Base-by-base conservation (phyloP, 2,888 invertebrate species). In the Anticlea derivata region DNA sequence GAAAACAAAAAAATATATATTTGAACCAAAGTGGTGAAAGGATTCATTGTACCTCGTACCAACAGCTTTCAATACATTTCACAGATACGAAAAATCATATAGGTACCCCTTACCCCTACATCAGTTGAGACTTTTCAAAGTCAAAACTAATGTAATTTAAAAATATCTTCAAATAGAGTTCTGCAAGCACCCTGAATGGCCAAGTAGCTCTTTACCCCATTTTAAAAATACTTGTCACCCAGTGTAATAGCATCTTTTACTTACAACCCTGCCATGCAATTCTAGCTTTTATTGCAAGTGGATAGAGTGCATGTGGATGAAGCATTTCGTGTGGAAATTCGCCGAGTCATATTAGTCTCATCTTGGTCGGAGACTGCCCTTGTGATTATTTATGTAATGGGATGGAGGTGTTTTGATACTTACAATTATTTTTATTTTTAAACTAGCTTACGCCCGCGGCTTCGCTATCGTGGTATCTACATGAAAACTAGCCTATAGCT, bases 281-380 rank as follows among this genome's bases (percentile, higher is more conserved):
- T 46, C 22, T 54, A 8, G 8, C n/a, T 38, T 48, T 50, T 59
- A 54, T 50, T 1, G 5, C 27, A 5, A 38, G 12, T 31, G n/a
- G 0, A 33, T 55, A 56, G 22, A 39, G 46, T 44, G 8, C 33
- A 35, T 5, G 31, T 8, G 17, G 20, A 20, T 40, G 5, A 47
- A 43, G 35, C 37, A 56, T 53, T 33, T 51, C 43, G 44, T 43
- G 56, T 58, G 63, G 55, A 76, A 84, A 80, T 74, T 77, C 68
- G 88, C 76, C 77, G 77, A 86, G 86, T 88, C 88, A 89, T 82
- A 83, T 80, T 76, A 76, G 73, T 65, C 86, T 85, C 87, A 88
- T 88, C 86, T 83, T 70, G 58, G 75, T 78, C 85, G 80, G 66
- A 53, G 80, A 76, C 59, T 60, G 65, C 76, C 78, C 77, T 73